Conservation (phyloP, 2,797 vertebrate species). For the Anguilla obscura region DNA sequence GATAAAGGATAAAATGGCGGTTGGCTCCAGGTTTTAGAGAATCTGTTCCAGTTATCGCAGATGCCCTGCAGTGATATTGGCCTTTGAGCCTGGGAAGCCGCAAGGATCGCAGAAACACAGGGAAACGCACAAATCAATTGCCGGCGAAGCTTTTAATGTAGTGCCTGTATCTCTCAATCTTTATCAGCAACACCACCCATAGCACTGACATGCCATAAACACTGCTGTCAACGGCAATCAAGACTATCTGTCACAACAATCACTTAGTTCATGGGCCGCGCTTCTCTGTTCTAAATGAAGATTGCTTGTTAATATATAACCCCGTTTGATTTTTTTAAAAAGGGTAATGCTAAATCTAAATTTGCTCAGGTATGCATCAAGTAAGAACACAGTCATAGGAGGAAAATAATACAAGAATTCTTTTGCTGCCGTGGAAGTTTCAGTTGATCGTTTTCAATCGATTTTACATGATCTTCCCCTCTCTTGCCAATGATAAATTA, state of each 20-base stretch:
- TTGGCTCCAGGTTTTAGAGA: not conserved
- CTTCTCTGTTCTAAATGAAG: not conserved
- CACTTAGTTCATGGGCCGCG: not conserved
- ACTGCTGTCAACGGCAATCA: not conserved
- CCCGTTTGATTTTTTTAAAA: not conserved
- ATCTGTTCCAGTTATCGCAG: not conserved
- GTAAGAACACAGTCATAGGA: not conserved
- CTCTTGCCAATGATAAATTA: not conserved
- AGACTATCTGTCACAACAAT: not conserved
- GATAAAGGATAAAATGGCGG: not conserved
- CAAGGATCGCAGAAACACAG: not conserved
- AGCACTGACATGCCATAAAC: not conserved
- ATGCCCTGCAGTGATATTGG: not conserved
- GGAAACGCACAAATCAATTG: not conserved
- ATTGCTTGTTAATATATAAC: not conserved
- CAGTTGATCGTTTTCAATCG: not conserved
- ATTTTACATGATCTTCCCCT: not conserved
- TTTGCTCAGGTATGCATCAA: not conserved
- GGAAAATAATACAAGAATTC: not conserved
- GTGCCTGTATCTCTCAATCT: not conserved
- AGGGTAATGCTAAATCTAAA: not conserved
- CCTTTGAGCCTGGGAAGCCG: not conserved
- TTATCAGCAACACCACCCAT: not conserved
- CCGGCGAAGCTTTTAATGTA: not conserved
- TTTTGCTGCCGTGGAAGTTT: not conserved